Base-by-base conservation (phyloP, 35 echinoderm and acorn worm genomes). In the Hemicentrotus pulcherrimus region DNA sequence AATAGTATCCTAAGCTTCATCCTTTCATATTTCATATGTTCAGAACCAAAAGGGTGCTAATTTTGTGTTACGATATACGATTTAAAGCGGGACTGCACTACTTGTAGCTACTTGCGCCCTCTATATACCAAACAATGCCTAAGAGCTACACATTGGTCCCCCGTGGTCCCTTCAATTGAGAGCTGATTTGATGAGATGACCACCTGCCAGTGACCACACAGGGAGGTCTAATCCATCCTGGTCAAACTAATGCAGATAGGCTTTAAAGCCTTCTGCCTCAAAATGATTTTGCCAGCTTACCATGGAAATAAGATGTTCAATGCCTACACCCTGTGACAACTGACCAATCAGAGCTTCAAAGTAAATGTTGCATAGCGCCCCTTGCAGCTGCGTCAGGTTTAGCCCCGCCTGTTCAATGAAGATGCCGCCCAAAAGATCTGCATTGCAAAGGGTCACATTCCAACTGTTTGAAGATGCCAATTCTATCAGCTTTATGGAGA, bases 341-440 rank as follows among this genome's bases (percentile, higher is more conserved):
- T 58, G 91, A 50, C 22, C 46, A 58, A 47, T 58, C 28, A 93
- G 14, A 31, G 46, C 91, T 31, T 47, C 47, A 31, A 93, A 93
- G 48, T 93, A 47, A 31, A 93, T 31, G n/a, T 28, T n/a, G 30
- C 91, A 93, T 14, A 93, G 91, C 46, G 48, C 91, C 45, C 47
- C 48, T 47, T 93, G 91, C 11, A 93, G 45, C 46, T 93, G 91
- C 4, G 91, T 93, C 91, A 93, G 16, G 91, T 93, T 93, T 5
- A 93, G 91, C 0, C 46, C 91, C n/a, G 45, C 91, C 14, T 47
- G 91, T 31, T 48, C 10, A 13, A 48, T 33, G 16, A 93, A 93
- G 46, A 48, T 12, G 10, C n/a, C 46, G 10, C 46, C 24, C 91
- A 93, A 28, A 13, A 93, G 91, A 7, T 58, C 91, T 58, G 32